Conservation (phyloP, 1,140 invertebrate genomes). For the Drosophila sp. region DNA sequence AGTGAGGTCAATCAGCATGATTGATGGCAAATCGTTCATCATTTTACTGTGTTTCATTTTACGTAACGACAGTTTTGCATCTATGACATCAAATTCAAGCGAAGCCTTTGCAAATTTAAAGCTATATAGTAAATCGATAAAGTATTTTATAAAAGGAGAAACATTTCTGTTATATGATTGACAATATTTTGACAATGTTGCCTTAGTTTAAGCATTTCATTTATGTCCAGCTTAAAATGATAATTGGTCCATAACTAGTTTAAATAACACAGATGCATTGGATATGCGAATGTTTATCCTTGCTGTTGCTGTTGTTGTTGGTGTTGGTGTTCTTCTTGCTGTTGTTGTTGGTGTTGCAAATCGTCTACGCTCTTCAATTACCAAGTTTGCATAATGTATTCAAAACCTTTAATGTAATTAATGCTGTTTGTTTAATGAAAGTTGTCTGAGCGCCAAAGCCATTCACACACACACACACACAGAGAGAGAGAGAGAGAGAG, state of each 20-base stretch:
- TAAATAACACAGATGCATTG: constrained; percentile 55
- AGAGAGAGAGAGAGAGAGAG: background rate
- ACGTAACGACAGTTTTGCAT: too few relatives aligned
- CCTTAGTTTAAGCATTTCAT: constrained; percentile 1
- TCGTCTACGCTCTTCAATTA: constrained; percentile 47
- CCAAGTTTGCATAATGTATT: constrained; percentile 65
- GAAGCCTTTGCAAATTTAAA: too few relatives aligned
- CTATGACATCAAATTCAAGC: too few relatives aligned
- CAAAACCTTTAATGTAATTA: constrained; percentile 82
- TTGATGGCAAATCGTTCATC: background rate
- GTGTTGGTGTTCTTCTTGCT: background rate
- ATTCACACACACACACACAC: constrained; percentile 12
- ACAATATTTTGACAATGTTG: background rate
- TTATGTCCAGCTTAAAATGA: constrained; percentile 18
- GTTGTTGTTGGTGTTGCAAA: constrained; percentile 24
- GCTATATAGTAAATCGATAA: too few relatives aligned
- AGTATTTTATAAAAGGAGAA: too few relatives aligned
- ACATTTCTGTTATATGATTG: background rate
- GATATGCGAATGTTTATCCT: background rate
- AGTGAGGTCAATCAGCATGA: background rate
- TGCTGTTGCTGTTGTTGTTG: background rate
- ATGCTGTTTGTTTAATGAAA: constrained; percentile 81
- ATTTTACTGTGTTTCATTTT: too few relatives aligned
- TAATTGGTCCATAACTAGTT: constrained; percentile 60
- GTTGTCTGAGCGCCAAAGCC: constrained; percentile 51